Percentiles rank a stretch among this genome's conserved stretches.
These are phyloP conservation scores for Argyresthia goedartella DNA, from an alignment of 2,888 invertebrate genomes.

Conservation along the genomic window DNA sequence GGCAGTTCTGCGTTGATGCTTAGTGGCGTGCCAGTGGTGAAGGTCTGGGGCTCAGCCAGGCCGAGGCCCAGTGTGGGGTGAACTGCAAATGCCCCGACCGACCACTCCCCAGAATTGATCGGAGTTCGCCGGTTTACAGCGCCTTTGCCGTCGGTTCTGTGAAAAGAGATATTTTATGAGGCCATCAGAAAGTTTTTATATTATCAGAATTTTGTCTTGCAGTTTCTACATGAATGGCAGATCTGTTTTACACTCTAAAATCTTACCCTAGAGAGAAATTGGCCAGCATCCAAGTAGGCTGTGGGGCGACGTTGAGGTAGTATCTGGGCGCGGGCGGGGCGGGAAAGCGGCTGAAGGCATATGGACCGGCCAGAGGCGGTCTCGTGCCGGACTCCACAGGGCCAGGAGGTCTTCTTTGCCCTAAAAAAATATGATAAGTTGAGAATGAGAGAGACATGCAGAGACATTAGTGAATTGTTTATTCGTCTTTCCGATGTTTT, in stretches of 20 bases:
- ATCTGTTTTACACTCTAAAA: background rate
- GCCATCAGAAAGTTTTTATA: background rate
- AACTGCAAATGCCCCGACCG: constrained; percentile 56
- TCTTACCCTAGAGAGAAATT: constrained; percentile 86
- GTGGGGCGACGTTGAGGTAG: constrained; percentile 79
- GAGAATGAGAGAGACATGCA: too few species aligned
- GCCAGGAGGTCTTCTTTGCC: background rate
- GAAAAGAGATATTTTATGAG: constrained; percentile 7
- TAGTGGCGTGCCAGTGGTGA: constrained; percentile 73
- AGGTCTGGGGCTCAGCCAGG: constrained; percentile 37
- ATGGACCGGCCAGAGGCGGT: constrained; percentile 89
- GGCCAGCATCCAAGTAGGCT: constrained; percentile 86
- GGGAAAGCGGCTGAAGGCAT: constrained; percentile 90
- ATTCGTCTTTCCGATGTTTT: too few species aligned
- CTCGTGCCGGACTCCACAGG: constrained; percentile 74
- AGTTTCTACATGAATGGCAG: background rate
- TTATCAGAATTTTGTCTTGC: too few species aligned
- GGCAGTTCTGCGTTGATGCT: constrained; percentile 90
- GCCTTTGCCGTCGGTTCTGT: constrained; percentile 51
- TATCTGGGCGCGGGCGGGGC: constrained; percentile 85
- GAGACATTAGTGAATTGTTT: too few species aligned
- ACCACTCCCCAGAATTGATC: constrained; percentile 37
- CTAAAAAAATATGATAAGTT: constrained; percentile 6
- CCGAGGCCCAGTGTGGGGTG: constrained; percentile 57
- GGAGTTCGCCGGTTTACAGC: constrained; percentile 49